Conservation (phyloP, 2,888 invertebrate genomes). For the Trachelus iudaicus region DNA sequence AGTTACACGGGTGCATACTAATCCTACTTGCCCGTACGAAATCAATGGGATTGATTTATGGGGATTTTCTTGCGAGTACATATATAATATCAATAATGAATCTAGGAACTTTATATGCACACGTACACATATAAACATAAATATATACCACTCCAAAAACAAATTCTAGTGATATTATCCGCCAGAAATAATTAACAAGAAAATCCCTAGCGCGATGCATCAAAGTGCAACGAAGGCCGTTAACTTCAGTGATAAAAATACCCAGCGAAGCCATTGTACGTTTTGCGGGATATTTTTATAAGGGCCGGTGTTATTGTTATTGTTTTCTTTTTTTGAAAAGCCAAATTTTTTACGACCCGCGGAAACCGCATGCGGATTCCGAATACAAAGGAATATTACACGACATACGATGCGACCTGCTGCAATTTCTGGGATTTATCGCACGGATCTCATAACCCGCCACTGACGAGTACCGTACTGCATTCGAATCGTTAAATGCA, state of each 20-base stretch:
- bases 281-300: background rate
- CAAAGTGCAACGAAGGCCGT: background rate
- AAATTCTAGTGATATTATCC: no score
- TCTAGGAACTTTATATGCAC: background rate
- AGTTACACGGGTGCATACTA: no score
- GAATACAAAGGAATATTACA: background rate
- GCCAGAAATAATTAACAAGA: no score
- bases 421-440: background rate
- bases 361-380: background rate
- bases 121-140: no score
- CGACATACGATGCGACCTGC: background rate
- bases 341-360: background rate
- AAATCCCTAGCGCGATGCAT: no score
- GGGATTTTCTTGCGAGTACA: no score
- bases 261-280: background rate
- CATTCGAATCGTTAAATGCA: constrained; percentile 4
- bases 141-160: no score
- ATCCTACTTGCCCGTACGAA: no score
- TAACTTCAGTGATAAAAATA: background rate
- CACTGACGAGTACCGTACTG: background rate
- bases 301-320: background rate
- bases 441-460: background rate
- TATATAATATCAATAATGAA: no score
- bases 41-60: no score
- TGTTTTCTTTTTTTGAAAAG: background rate